phyloP scores from a whole-genome alignment of 2,113 vertebrate species.

The Condylura cristata region DNA sequence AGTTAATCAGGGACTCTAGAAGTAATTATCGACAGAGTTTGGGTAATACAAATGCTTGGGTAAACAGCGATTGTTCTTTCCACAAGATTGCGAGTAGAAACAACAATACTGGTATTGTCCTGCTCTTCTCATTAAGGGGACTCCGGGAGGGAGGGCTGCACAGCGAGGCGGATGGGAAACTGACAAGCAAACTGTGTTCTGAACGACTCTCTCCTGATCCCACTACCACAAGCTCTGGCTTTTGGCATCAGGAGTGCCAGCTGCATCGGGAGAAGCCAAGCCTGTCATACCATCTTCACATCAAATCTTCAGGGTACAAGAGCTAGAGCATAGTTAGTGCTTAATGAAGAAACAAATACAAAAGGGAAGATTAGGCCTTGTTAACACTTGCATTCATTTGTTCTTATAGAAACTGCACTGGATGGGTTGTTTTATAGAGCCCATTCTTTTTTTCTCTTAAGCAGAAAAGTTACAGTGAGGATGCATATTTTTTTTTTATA shows the following conservation, averaged over 20 bases:
- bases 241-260: conserved; percentile 87
- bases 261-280: conserved; percentile 90
- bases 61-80: conserved; percentile 94
- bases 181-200: conserved; percentile 83
- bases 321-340: conserved; percentile 73
- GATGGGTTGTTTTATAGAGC: conserved; percentile 62
- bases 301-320: conserved; percentile 87
- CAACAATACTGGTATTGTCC: conserved; percentile 93
- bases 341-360: conserved; percentile 93
- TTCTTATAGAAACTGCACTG: conserved; percentile 1
- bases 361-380: conserved; percentile 89
- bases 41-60: conserved; percentile 88
- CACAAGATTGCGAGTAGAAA: conserved; percentile 86
- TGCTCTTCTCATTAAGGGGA: conserved; percentile 90
- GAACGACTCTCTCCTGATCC: conserved; percentile 86
- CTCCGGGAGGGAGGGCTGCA: conserved; percentile 78
- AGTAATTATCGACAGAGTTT: conserved; percentile 89
- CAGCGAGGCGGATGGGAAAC: conserved; percentile 87
- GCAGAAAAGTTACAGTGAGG: conserved; percentile 73
- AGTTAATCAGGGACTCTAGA: conserved; percentile 90
- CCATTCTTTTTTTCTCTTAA: conserved; percentile 65
- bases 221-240: conserved; percentile 85
- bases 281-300: conserved; percentile 93
- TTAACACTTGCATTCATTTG: conserved; percentile 88
- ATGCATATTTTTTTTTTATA: conserved; percentile 59